phyloP scores from a whole-genome alignment of 2,113 vertebrate genomes.

The Lichenostomus cassidix region DNA sequence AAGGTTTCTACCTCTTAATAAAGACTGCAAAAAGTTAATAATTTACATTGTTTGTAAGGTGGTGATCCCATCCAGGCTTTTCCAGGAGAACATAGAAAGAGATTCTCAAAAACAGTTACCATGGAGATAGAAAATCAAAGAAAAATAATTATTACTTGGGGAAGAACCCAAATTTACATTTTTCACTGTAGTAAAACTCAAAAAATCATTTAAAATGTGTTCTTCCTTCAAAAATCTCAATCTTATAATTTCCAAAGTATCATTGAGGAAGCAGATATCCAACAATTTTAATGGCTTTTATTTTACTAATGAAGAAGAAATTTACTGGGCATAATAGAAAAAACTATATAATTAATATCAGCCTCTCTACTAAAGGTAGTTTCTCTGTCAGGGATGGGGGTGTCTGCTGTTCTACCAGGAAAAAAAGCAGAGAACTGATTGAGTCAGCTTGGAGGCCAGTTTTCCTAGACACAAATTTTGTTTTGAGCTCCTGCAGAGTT shows the following conservation, averaged over 20 bases:
- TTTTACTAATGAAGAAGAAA: background rate
- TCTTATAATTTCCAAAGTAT: background rate
- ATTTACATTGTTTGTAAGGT: background rate
- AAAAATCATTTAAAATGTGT: background rate
- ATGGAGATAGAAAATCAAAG: background rate
- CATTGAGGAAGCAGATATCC: background rate
- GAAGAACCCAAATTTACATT: background rate
- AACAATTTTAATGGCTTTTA: background rate
- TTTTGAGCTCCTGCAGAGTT: background rate
- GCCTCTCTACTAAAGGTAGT: background rate
- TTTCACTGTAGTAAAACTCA: background rate
- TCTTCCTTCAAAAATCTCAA: background rate
- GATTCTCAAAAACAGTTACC: background rate
- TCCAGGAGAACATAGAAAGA: background rate
- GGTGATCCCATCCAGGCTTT: background rate
- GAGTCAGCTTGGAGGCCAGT: background rate
- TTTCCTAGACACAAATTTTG: background rate
- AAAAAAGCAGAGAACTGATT: background rate
- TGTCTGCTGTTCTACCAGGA: background rate
- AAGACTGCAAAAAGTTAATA: background rate
- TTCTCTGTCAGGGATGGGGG: accelerated
- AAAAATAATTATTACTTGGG: background rate
- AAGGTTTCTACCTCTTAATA: background rate
- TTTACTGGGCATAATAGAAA: background rate
- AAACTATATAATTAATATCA: background rate